Evolutionary conservation across 2,797 vertebrate genomes (phyloP).

Genomic region (Spinus pinus): DNA sequence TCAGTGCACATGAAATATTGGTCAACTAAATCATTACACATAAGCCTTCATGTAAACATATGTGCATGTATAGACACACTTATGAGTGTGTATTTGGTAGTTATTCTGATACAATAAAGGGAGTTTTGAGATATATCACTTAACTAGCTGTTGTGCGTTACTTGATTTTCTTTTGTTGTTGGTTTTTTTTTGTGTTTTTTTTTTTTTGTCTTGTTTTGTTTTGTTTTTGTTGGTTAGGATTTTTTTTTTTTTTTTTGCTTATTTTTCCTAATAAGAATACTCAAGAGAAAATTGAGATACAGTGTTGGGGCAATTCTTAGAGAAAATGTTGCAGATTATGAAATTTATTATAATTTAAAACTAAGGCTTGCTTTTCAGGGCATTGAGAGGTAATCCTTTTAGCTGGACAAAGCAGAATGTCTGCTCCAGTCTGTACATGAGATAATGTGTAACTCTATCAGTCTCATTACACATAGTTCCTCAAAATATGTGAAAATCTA

Average conservation of each 20-base stretch:
- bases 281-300: neutral
- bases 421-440: neutral
- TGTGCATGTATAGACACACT: neutral
- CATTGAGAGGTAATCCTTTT: neutral
- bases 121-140: neutral
- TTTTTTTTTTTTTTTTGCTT: neutral
- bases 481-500: neutral
- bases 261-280: neutral
- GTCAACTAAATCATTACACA: neutral
- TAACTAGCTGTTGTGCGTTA: neutral
- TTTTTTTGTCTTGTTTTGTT: neutral
- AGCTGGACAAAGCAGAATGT: neutral
- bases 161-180: neutral
- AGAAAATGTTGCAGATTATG: neutral
- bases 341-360: neutral
- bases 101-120: neutral
- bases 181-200: neutral
- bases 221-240: neutral
- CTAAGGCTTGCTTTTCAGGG: neutral
- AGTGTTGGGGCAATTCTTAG: neutral
- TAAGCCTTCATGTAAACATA: fast-evolving
- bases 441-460: neutral
- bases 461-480: neutral
- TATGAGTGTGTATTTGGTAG: neutral
- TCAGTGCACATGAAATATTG: neutral